Conservation (phyloP, 2,888 invertebrate genomes). For the Troglohyphantes excavatus region DNA sequence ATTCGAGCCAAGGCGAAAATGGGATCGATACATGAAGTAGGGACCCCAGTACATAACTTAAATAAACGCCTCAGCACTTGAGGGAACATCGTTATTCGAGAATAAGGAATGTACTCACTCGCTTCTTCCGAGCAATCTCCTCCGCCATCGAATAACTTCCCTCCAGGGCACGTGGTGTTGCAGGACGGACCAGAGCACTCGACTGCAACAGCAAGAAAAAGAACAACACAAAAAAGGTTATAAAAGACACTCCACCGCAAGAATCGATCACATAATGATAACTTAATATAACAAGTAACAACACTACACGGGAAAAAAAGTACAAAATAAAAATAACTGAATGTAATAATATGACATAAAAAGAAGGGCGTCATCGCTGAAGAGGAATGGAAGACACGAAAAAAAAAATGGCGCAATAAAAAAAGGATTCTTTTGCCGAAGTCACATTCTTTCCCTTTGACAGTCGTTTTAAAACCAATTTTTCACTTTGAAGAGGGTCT, state of each 20-base stretch:
- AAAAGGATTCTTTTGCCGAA: background rate
- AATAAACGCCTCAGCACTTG: background rate
- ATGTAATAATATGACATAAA: conserved; percentile 21
- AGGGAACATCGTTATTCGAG: background rate
- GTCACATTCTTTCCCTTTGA: conserved; percentile 42
- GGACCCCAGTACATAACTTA: conserved; percentile 2
- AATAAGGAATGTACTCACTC: conserved; percentile 42
- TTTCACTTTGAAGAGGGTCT: conserved; percentile 61
- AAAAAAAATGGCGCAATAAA: conserved; percentile 13
- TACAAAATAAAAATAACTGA: background rate
- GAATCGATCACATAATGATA: conserved; percentile 44
- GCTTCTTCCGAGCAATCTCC: conserved; percentile 40
- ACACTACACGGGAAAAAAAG: background rate
- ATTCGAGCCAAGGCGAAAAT: too few relatives aligned
- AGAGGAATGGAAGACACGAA: background rate
- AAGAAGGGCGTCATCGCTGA: background rate
- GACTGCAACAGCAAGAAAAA: conserved; percentile 17
- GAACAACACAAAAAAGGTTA: background rate
- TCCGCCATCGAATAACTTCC: background rate
- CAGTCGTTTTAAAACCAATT: conserved; percentile 76
- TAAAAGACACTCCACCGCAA: conserved; percentile 3
- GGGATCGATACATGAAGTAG: too few relatives aligned
- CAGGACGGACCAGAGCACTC: conserved; percentile 54
- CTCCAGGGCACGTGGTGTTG: conserved; percentile 50
- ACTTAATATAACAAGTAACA: conserved; percentile 38